Evolutionary conservation across 2,113 vertebrate species (phyloP).

Genomic region (Dinomys branickii): DNA sequence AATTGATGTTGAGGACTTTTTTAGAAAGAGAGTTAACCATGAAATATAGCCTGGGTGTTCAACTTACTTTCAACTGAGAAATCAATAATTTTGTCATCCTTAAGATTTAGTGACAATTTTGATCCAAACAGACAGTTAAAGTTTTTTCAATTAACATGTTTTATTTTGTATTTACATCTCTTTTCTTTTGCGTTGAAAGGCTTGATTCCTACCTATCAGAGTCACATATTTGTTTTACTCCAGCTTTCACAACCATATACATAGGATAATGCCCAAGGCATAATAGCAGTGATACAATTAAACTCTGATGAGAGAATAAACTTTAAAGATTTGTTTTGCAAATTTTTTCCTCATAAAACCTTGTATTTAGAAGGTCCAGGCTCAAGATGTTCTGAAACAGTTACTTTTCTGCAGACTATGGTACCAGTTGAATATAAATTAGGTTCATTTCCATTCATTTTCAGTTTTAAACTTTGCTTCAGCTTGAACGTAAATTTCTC

Average conservation of each 20-base stretch:
- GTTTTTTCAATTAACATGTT: neutral
- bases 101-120: neutral
- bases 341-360: neutral
- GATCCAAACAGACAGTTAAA: neutral
- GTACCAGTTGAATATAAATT: neutral
- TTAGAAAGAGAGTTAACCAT: constrained; percentile 4
- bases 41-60: neutral
- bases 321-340: neutral
- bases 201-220: neutral
- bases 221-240: neutral
- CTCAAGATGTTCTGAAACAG: neutral
- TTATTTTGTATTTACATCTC: neutral
- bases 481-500: neutral
- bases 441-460: neutral
- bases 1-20: neutral
- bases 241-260: neutral
- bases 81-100: constrained; percentile 17
- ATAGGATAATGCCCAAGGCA: neutral
- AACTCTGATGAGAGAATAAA: neutral
- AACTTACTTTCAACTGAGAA: constrained; percentile 34
- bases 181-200: neutral
- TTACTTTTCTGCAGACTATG: neutral
- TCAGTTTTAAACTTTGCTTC: neutral
- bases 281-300: neutral
- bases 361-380: neutral